Base-by-base conservation (phyloP, 2,113 vertebrate genomes). In the Paramormyrops kingsleyae region DNA sequence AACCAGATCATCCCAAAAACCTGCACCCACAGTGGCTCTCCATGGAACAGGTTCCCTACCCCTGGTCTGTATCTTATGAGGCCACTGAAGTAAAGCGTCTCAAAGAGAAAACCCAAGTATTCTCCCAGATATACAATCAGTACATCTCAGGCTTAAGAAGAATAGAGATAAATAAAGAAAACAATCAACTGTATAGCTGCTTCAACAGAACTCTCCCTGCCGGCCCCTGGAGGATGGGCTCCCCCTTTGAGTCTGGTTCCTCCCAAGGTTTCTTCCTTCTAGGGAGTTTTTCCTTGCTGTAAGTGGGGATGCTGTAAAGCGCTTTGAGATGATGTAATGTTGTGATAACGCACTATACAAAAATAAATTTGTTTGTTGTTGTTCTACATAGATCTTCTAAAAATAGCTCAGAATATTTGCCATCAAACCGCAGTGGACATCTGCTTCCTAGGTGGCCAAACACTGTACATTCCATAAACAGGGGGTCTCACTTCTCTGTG, bases 81-180 rank as follows among this genome's bases (percentile, higher is more conserved):
- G 31, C 35, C 24, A 87, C 27, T 52, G 85, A 87, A 83, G 24
- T 96, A 0, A 95, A 96, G 10, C 96, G 95, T 0, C 93, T 94
- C 0, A 92, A 90, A 0, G 95, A 94, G 7, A 95, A 88, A 52
- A 31, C 44, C 13, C 24, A 44, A 85, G 83, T 85, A 46, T n/a
- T 85, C 4, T 27, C 44, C 83, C 83, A 24, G 42, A 31, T 15
- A 49, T 46, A 17, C 35, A 83, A 19, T 21, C 17, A 83, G 17
- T 46, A 83, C 35, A 42, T 83, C 39, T 21, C 17, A 4, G 24
- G 24, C 0, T 70, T 70, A 31, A 70, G 2, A 62, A 9, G 56
- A 62, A 62, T n/a, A n/a, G 21, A n/a, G 4, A 56, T 56, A 56
- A 62, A 62, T 62, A 62, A 62, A 62, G 56, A n/a, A 56, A 66